Evolutionary conservation across 2,888 invertebrate genomes (phyloP), one percentile per base, ranked within the genome.

Genomic region (Leptinotarsa tumamoca): DNA sequence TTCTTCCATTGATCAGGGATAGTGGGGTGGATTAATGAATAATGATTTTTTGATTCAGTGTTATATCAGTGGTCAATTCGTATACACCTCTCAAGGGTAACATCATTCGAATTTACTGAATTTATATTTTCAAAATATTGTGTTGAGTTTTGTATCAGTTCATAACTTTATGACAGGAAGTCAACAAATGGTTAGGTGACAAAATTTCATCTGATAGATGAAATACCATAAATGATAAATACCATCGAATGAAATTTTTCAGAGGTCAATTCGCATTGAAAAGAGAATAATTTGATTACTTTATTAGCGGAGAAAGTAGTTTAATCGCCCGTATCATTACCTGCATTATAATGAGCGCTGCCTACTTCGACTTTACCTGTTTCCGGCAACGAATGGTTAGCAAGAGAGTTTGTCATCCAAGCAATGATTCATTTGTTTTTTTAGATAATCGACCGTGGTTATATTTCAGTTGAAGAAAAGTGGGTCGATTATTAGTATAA

Each of bases 321-420:
- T 63, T 63, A 63, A 63, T 63, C 63, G 14, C 63, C 63, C 63
- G 63, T 63, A 63, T 63, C 63, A 63, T 63, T 33, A 63, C n/a
- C n/a, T 43, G 63, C 27, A 63, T 63, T 18, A n/a, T 63, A 63
- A 63, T 63, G 43, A 63, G 43, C 43, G 33, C 33, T 43, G 43
- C 63, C 63, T 63, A 63, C 63, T 63, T 63, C 7, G n/a, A 33
- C 10, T 33, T 27, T 63, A 17, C 63, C 33, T n/a, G 63, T 63
- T 33, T 58, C 27, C 63, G 63, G 63, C 10, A 15, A 33, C 17
- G 63, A 63, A 13, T 43, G 10, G n/a, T 33, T 63, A 63, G 33
- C 63, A 21, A 17, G 63, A 63, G 63, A 63, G 27, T 63, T 63
- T 27, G 17, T 63, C 33, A 43, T n/a, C n/a, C 33, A 63, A 17